Base-by-base conservation (phyloP, 1,140 invertebrate genomes). In the Zaprionus taronus region DNA sequence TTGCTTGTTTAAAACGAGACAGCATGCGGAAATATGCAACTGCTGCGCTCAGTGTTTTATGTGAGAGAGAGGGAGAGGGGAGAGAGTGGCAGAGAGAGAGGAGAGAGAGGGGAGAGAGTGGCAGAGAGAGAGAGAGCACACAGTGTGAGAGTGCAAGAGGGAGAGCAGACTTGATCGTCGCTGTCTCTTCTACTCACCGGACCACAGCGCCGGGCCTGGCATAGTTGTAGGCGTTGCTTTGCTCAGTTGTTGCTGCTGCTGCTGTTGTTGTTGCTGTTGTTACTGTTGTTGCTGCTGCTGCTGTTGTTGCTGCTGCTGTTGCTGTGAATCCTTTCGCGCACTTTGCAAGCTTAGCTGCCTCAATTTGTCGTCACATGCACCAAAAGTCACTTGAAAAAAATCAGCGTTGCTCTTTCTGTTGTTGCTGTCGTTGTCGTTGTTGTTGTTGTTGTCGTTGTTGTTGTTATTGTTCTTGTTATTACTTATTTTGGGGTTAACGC, bases 161-260 rank as follows among this genome's bases (percentile, higher is more conserved):
- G 38, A 68, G 80, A 63, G 15, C 22, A 15, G 15, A 36, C 5
- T 26, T 38, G 22, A 20, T 20, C 14, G 15, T 26, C 22, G 57
- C 5, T 38, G 11, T 11, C 15, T 51, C 31, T 22, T 22, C 63
- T 91, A 92, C 91, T 91, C 86, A 92, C 91, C 91, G 77, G 91
- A 92, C 91, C 91, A 92, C 87, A 92, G 83, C 77, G 91, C 91
- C 79, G 91, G 91, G 82, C 91, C 91, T 84, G 91, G 91, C 91
- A 92, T 92, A 79, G 64, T 90, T 76, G 73, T 71, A 72, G 68
- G 80, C 72, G 70, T 89, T 78, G 69, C 57, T 80, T 79, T 73
- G 44, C 58, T 71, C 66, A 81, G 66, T 70, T 72, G 71, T 7
- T 73, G 72, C 66, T 83, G 80, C 65, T 79, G 56, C 71, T 66